Evolutionary conservation across 2,113 vertebrate species (phyloP), one percentile per base, ranked within the genome.

Genomic region (Phalacrocorax aristotelis): DNA sequence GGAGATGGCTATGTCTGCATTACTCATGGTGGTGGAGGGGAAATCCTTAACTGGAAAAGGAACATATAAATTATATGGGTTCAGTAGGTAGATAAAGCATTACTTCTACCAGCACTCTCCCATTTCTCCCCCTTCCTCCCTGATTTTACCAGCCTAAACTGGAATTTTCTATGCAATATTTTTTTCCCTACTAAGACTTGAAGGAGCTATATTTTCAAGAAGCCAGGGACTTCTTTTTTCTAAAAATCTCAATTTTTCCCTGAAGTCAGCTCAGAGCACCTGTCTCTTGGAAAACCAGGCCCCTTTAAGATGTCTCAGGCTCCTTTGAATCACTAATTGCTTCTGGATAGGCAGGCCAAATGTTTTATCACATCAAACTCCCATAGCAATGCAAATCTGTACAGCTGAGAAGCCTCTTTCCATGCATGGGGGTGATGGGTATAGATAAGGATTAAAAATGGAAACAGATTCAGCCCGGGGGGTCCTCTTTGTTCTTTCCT

Each of bases 361-460:
- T 44, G 84, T 87, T 95, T 94, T 93, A 91, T 94, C 87, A 64
- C 95, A 96, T 84, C 81, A 78, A 57, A 51, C 93, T 94, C 87
- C 81, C 74, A 87, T 94, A 94, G 93, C 93, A 85, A 97, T 96
- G 95, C 94, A 96, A 94, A 96, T 97, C 95, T 82, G 55, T 89
- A 90, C 71, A 75, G 87, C 94, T 82, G 81, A 93, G 95, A 70
- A 94, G 83, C 89, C 86, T 90, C 91, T 95, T 83, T 83, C 93
- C 65, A 55, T 68, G 87, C 83, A 68, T 44, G 77, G 77, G 89
- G 68, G 83, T 84, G 87, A 95, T 94, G 93, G 87, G 69, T 79
- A 91, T 78, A 96, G 94, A 96, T 97, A 94, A 96, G 93, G 89
- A 93, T 95, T 97, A 96, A 91, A 96, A 94, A 94, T 93, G 92